Evolutionary conservation across 2,888 invertebrate genomes (phyloP).

Genomic region (Portevinia maculata): DNA sequence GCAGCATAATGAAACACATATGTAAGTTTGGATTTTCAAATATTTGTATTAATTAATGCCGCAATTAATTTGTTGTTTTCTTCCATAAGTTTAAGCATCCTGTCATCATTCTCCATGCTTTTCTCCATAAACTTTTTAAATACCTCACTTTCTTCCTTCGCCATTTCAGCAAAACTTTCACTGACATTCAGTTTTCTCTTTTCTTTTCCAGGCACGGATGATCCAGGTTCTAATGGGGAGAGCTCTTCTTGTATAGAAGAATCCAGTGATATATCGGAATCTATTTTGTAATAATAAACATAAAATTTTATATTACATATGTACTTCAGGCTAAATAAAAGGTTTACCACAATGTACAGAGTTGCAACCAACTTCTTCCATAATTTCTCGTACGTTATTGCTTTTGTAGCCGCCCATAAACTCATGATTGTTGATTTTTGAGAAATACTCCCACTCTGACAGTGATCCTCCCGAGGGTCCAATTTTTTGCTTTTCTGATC

Average conservation of each 20-base stretch:
- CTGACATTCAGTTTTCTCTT: neutral
- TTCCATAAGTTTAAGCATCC: conserved; percentile 8
- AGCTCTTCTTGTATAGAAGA: no score
- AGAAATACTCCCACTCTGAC: conserved; percentile 21
- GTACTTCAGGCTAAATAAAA: conserved; percentile 1
- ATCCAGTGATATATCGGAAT: neutral
- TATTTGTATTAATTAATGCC: conserved; percentile 3
- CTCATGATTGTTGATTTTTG: neutral
- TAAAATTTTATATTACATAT: neutral
- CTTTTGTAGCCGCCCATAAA: conserved; percentile 22
- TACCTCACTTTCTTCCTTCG: conserved; percentile 6
- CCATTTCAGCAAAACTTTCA: conserved; percentile 9
- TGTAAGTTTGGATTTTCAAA: conserved; percentile 3
- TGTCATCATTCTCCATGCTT: conserved; percentile 13
- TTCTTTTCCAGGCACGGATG: neutral
- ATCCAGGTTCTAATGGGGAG: neutral
- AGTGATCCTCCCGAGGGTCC: conserved; percentile 19
- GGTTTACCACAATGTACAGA: conserved; percentile 1
- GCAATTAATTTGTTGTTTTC: conserved; percentile 8
- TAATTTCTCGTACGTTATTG: conserved; percentile 6
- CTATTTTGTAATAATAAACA: neutral
- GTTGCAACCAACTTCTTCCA: conserved; percentile 17
- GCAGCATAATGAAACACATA: conserved; percentile 12
- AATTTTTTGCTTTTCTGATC: no score
- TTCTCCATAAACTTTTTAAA: conserved; percentile 12